Conservation (phyloP, 2,113 vertebrate genomes). For the Clarias magur region DNA sequence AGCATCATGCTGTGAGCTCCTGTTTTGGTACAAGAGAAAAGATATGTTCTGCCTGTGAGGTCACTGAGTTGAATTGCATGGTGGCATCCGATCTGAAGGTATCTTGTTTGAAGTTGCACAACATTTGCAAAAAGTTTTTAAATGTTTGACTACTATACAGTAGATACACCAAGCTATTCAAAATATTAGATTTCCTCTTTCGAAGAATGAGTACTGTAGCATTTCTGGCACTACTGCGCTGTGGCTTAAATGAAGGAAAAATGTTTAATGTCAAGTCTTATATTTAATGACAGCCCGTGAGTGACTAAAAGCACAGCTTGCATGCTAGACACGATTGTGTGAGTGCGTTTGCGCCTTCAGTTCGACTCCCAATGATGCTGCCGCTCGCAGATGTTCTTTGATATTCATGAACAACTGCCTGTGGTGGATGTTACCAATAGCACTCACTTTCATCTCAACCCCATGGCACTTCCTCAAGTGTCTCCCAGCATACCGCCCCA, state of each 20-base stretch:
- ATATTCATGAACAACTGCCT: constrained; percentile 84
- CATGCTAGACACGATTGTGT: constrained; percentile 57
- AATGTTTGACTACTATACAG: background rate
- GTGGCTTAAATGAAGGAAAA: constrained; percentile 22
- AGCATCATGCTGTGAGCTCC: constrained; percentile 22
- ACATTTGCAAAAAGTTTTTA: constrained; percentile 7
- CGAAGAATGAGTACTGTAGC: background rate
- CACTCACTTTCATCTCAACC: constrained; percentile 76
- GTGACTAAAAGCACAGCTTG: constrained; percentile 40
- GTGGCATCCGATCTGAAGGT: background rate
- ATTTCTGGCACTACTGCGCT: constrained; percentile 15
- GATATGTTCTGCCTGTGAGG: constrained; percentile 28
- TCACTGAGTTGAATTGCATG: background rate
- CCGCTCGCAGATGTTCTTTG: constrained; percentile 77
- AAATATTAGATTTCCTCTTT: background rate
- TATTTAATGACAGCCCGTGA: constrained; percentile 45
- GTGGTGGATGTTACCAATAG: constrained; percentile 73
- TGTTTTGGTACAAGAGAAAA: constrained; percentile 18
- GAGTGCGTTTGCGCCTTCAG: constrained; percentile 52
- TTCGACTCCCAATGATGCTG: constrained; percentile 43
- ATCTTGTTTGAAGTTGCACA: background rate
- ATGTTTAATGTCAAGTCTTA: constrained; percentile 38
- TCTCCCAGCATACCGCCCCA: constrained; percentile 64
- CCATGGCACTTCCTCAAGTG: constrained; percentile 72
- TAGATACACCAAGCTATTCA: constrained; percentile 2